phyloP scores from a whole-genome alignment of 2,888 invertebrate genomes.

The Calliscelio sp. region DNA sequence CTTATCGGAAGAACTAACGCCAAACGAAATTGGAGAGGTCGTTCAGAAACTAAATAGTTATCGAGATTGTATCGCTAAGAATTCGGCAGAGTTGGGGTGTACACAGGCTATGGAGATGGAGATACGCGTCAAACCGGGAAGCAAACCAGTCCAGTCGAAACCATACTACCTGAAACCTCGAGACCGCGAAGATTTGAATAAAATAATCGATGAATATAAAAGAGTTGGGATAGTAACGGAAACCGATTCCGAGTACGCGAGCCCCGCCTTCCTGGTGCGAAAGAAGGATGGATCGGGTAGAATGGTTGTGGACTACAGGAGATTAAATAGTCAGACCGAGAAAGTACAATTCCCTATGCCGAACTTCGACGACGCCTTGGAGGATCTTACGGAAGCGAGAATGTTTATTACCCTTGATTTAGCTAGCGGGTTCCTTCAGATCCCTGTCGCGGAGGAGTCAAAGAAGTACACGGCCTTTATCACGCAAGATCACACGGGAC shows the following conservation, averaged over 20 bases:
- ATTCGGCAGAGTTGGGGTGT: constrained; percentile 26
- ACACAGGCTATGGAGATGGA: constrained; percentile 51
- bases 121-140: constrained; percentile 22
- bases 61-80: constrained; percentile 50
- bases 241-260: neutral
- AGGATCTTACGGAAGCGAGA: neutral
- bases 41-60: constrained; percentile 8
- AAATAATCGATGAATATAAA: constrained; percentile 3
- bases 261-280: neutral
- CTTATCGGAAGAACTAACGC: neutral
- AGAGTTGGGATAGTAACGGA: neutral
- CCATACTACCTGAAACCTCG: constrained; percentile 49
- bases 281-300: neutral
- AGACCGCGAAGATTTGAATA: neutral
- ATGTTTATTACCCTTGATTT: neutral
- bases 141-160: constrained; percentile 23
- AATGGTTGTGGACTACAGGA: constrained; percentile 6
- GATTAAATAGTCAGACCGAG: neutral
- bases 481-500: constrained; percentile 8
- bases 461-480: constrained; percentile 10
- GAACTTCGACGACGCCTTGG: neutral
- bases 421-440: neutral
- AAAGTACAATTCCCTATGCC: neutral
- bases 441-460: neutral
- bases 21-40: neutral